Percentiles rank a stretch among this genome's conserved stretches.
Evolutionary conservation across 2,797 vertebrate genomes (phyloP).

Genomic region (Prionace glauca): DNA sequence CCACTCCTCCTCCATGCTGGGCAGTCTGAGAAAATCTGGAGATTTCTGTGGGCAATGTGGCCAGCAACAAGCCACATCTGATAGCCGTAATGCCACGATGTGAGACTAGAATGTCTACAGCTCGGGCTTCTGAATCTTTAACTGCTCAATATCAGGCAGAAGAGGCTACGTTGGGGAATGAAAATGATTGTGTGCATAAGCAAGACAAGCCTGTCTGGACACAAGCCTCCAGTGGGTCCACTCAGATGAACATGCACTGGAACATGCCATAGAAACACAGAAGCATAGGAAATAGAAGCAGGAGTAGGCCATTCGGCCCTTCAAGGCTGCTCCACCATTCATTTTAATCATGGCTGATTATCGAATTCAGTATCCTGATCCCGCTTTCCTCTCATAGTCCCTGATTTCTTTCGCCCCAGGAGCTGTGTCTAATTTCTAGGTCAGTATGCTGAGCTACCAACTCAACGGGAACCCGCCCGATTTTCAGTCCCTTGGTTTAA

Average conservation of each 20-base stretch:
- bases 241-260: background rate
- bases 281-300: too few relatives aligned
- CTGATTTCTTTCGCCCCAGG: too few relatives aligned
- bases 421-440: too few relatives aligned
- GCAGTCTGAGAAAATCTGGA: background rate
- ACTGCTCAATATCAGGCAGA: background rate
- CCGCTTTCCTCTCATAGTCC: too few relatives aligned
- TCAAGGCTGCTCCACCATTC: too few relatives aligned
- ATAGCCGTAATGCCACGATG: too few relatives aligned
- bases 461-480: background rate
- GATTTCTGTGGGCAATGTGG: background rate
- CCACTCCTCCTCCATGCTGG: background rate
- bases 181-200: background rate
- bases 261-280: background rate
- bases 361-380: too few relatives aligned
- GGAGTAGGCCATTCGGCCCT: too few relatives aligned
- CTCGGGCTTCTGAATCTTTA: background rate
- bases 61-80: background rate
- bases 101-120: background rate
- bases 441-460: background rate
- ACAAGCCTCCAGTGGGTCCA: background rate
- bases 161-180: background rate
- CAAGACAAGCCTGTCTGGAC: background rate
- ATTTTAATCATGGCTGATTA: too few relatives aligned
- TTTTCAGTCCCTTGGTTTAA: background rate